Percentiles rank a stretch among this genome's conserved stretches.
phyloP scores from a whole-genome alignment of 2,888 invertebrate genomes.

The Formica aserva region DNA sequence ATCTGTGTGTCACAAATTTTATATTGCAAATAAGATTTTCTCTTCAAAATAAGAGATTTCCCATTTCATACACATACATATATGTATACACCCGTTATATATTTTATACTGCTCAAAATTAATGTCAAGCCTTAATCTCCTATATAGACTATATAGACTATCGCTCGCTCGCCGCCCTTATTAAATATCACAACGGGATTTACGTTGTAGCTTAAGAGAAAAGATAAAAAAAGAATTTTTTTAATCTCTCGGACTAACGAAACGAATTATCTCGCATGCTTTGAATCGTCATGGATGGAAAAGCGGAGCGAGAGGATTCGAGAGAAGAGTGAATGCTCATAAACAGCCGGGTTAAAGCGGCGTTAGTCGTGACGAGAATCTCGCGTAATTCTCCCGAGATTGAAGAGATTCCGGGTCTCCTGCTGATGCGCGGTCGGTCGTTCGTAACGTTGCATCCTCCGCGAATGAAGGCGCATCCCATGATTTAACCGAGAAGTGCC shows the following conservation, averaged over 20 bases:
- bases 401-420: conserved; percentile 27
- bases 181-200: conserved; percentile 11
- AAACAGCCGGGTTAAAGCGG: conserved; percentile 32
- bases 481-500: conserved; percentile 11
- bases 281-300: background rate
- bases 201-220: background rate
- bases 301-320: background rate
- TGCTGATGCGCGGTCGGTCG: background rate
- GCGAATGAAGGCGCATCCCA: conserved; percentile 32
- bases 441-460: conserved; percentile 17
- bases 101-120: background rate
- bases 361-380: conserved; percentile 47
- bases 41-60: background rate
- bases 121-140: background rate
- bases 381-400: conserved; percentile 43
- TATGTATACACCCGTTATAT: background rate
- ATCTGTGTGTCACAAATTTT: background rate
- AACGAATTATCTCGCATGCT: background rate
- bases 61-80: background rate
- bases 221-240: background rate
- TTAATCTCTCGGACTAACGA: background rate
- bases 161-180: background rate
- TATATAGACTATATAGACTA: background rate
- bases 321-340: conserved; percentile 26
- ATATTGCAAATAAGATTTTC: background rate